Percentiles rank a stretch among this genome's conserved stretches.
Evolutionary conservation across 2,888 invertebrate genomes (phyloP).

Genomic region (Lasioglossum zephyrum): DNA sequence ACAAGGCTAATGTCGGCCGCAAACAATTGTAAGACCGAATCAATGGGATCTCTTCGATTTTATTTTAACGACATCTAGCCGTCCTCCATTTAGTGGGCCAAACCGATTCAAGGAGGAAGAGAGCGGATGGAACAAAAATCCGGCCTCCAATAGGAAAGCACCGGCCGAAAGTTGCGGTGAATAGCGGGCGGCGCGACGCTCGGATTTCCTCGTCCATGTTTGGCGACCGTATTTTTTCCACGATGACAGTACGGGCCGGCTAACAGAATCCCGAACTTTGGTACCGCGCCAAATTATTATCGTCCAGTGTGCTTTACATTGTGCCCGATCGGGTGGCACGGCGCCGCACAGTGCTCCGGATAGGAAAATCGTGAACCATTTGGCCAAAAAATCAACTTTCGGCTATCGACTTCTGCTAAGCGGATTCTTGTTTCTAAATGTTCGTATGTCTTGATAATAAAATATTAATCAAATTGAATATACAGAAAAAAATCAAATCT

Average conservation of each 20-base stretch:
- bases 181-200: slow-evolving; percentile 55
- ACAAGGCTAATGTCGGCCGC: not conserved
- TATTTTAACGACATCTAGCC: slow-evolving; percentile 3
- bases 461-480: not conserved
- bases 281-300: slow-evolving; percentile 78
- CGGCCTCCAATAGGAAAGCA: slow-evolving; percentile 23
- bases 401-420: not conserved
- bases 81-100: slow-evolving; percentile 9
- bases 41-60: not conserved
- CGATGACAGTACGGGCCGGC: slow-evolving; percentile 70
- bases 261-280: slow-evolving; percentile 78
- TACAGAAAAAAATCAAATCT: not conserved
- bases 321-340: slow-evolving; percentile 61
- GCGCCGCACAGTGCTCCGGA: slow-evolving; percentile 14
- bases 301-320: slow-evolving; percentile 71
- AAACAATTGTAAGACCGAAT: not conserved
- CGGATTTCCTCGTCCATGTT: slow-evolving; percentile 70
- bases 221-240: slow-evolving; percentile 75
- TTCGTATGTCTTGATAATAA: not conserved
- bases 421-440: not conserved
- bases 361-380: not conserved
- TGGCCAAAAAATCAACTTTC: not conserved
- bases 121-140: slow-evolving; percentile 43
- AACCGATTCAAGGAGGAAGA: slow-evolving; percentile 23
- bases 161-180: slow-evolving; percentile 58